phyloP scores from a whole-genome alignment of 2,888 invertebrate genomes.

The Eristalis arbustorum region DNA sequence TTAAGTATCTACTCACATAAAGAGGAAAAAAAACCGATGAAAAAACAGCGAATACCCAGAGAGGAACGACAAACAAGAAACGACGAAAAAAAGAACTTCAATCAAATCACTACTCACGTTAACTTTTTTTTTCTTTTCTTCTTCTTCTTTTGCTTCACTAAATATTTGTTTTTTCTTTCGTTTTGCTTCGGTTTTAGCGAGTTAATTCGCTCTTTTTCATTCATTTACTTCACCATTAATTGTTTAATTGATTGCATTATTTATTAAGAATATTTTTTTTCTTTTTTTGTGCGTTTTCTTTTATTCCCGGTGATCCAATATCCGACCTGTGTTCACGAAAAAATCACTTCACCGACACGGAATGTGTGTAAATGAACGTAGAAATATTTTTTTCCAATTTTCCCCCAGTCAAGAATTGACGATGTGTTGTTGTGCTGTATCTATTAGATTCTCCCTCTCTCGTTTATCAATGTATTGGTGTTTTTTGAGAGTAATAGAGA shows the following conservation, averaged over 20 bases:
- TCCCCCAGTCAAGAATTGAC: constrained; percentile 55
- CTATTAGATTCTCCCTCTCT: constrained; percentile 31
- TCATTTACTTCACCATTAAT: constrained; percentile 22
- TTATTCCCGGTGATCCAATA: constrained; percentile 56
- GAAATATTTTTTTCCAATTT: constrained; percentile 68
- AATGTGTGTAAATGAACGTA: constrained; percentile 71
- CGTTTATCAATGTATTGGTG: background rate
- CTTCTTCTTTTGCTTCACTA: constrained; percentile 16
- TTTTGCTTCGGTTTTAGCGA: background rate
- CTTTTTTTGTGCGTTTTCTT: constrained; percentile 27
- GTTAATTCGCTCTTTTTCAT: background rate
- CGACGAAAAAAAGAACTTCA: constrained; percentile 5
- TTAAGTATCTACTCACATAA: constrained; percentile 67
- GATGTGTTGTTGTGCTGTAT: constrained; percentile 45
- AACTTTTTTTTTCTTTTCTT: background rate
- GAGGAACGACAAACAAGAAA: constrained; percentile 17
- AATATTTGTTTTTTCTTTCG: constrained; percentile 49
- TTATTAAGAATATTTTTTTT: constrained; percentile 31
- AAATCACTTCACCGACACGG: constrained; percentile 70
- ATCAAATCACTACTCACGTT: constrained; percentile 48
- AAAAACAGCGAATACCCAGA: constrained; percentile 1
- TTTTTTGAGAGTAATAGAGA: background rate
- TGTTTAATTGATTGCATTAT: constrained; percentile 49
- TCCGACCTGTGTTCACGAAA: constrained; percentile 65
- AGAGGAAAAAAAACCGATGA: constrained; percentile 42